phyloP scores from a whole-genome alignment of 2,797 vertebrate genomes.

The Ataeniobius toweri region DNA sequence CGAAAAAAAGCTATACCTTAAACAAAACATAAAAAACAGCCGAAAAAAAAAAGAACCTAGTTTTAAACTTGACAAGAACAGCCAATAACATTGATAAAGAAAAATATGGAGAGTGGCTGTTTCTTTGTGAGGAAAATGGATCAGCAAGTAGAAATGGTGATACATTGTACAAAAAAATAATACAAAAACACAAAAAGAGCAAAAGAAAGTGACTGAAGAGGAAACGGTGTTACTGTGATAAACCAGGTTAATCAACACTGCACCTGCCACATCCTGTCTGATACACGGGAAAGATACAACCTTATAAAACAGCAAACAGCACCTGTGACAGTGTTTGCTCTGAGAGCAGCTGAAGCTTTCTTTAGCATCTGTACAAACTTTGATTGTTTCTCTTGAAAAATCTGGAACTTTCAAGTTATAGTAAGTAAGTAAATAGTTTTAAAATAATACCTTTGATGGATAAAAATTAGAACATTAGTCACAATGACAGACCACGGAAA shows the following conservation, averaged over 20 bases:
- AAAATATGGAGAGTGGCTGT: conserved; percentile 1
- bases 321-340: conserved; percentile 23
- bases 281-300: conserved; percentile 13
- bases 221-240: conserved; percentile 7
- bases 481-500: background rate
- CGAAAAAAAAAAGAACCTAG: conserved; percentile 15
- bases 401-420: too few species aligned
- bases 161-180: background rate
- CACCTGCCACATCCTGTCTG: conserved; percentile 22
- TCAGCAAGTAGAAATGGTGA: background rate
- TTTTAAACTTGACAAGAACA: conserved; percentile 42
- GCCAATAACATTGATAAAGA: conserved; percentile 35
- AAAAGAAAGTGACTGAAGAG: conserved; percentile 2
- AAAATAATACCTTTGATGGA: too few species aligned
- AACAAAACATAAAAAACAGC: conserved; percentile 7
- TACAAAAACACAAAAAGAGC: conserved; percentile 27
- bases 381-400: too few species aligned
- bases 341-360: conserved; percentile 13
- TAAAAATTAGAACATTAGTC: too few species aligned
- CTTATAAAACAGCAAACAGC: conserved; percentile 24
- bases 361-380: too few species aligned
- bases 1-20: background rate
- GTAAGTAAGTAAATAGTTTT: too few species aligned
- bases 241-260: conserved; percentile 35
- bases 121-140: background rate